A percentile compares a stretch with the other conserved stretches of the same genome.
Evolutionary conservation across 2,113 vertebrate species (phyloP).

Genomic region (Blennius ocellaris): DNA sequence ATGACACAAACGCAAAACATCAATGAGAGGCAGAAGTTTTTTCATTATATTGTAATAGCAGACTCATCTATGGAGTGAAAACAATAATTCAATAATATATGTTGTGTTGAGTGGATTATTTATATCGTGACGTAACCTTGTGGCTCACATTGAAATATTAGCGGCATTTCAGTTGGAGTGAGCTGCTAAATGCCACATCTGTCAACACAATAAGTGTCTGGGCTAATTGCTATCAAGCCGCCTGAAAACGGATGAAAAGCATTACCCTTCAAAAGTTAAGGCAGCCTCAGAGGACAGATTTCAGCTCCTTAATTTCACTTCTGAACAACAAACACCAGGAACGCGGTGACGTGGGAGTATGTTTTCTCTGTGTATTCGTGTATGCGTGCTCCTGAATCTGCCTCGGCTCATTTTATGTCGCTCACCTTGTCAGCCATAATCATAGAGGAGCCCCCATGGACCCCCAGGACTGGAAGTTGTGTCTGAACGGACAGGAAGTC

Average conservation of each 20-base stretch:
- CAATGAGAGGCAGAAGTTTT: slow-evolving; percentile 8
- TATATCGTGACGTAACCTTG: neutral
- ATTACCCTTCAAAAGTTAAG: slow-evolving; percentile 19
- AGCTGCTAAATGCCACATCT: slow-evolving; percentile 17
- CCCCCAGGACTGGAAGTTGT: slow-evolving; percentile 94
- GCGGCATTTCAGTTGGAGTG: slow-evolving; percentile 6
- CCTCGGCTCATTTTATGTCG: slow-evolving; percentile 1
- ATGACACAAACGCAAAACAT: slow-evolving; percentile 24
- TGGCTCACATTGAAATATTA: slow-evolving; percentile 12
- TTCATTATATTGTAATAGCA: neutral
- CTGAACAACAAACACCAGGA: slow-evolving; percentile 15
- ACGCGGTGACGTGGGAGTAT: slow-evolving; percentile 2
- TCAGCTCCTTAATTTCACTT: slow-evolving; percentile 13
- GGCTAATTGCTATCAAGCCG: slow-evolving; percentile 7
- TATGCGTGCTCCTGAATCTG: neutral
- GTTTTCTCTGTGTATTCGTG: neutral
- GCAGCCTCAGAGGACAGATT: slow-evolving; percentile 13
- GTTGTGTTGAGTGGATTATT: neutral
- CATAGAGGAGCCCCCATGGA: slow-evolving; percentile 97
- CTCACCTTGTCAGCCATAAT: slow-evolving; percentile 99
- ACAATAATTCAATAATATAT: neutral
- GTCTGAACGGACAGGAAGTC: slow-evolving; percentile 99
- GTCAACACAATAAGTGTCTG: slow-evolving; percentile 16
- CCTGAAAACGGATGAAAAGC: slow-evolving; percentile 20
- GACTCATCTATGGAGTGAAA: neutral